phyloP scores from a whole-genome alignment of 1,140 invertebrate species.

The Drosophila willistoni region DNA sequence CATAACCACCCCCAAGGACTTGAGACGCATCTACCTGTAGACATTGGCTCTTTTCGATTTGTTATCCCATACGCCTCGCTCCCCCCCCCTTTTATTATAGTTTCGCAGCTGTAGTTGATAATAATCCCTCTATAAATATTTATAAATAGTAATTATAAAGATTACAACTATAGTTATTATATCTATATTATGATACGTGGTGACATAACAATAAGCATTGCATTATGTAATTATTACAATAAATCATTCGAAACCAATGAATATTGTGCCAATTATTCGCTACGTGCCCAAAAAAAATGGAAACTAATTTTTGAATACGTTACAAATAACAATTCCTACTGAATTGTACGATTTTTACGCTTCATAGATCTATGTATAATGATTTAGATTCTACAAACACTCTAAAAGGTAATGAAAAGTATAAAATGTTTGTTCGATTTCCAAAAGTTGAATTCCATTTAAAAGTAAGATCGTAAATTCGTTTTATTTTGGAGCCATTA shows the following conservation, averaged over 20 bases:
- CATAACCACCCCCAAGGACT: conserved; percentile 94
- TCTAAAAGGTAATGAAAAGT: too few species aligned
- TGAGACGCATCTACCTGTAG: conserved; percentile 95
- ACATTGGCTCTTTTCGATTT: conserved; percentile 1
- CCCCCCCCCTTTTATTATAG: conserved; percentile 11
- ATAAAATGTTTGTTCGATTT: too few species aligned
- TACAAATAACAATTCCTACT: too few species aligned
- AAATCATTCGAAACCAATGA: conserved; percentile 39
- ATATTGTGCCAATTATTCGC: neutral
- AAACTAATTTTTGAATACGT: too few species aligned
- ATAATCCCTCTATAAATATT: conserved; percentile 43
- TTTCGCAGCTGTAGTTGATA: conserved; percentile 36
- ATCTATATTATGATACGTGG: conserved; percentile 62
- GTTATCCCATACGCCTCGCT: conserved; percentile 36
- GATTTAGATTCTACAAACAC: too few species aligned
- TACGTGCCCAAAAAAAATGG: too few species aligned
- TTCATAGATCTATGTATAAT: too few species aligned
- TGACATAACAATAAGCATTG: conserved; percentile 73
- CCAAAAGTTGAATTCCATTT: too few species aligned
- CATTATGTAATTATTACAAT: conserved; percentile 66
- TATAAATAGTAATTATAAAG: conserved; percentile 38
- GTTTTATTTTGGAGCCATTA: too few species aligned
- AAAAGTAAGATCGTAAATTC: neutral
- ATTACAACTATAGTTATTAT: neutral
- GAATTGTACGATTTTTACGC: too few species aligned